Evolutionary conservation across 2,113 vertebrate species (phyloP), one percentile per base, ranked within the genome.

Genomic region (Aythya baeri): DNA sequence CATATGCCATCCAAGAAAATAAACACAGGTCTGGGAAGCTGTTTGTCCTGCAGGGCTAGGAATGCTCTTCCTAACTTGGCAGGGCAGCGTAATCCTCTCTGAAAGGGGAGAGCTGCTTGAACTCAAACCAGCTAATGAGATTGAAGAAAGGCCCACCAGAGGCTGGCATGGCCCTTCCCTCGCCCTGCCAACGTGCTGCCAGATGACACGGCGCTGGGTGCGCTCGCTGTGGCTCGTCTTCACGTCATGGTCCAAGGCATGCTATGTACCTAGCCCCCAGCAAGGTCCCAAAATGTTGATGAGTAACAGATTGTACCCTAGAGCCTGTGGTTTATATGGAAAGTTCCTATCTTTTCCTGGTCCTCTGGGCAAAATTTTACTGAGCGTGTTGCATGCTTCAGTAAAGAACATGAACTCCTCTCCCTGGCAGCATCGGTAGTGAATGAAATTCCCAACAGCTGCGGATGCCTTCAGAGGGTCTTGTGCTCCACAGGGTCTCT

Each of bases 1-100:
- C 94, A 91, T 96, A 96, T 96, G 94, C 96, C 96, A 96, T 96
- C 96, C 96, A 93, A 96, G 96, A 96, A 96, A 97, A 97, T 95
- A 97, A 97, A 96, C 96, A 96, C 88, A 91, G 96, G 94, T 95
- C 94, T 96, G 92, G 91, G 94, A 96, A 96, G 88, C 92, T 97
- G 93, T 96, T 96, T 96, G 96, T 97, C 96, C 96, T 96, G 94
- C 93, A 95, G 94, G 83, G 94, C 91, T 96, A 94, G 94, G 93
- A 96, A 97, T 97, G 92, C 94, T 96, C 94, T 96, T 94, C 96
- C 96, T 96, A 95, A 88, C 92, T 95, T 97, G 96, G 96, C 94
- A 97, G 83, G 92, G 94, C 92, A 91, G 66, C 62, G 2, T 97
- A 95, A 95, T 96, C 96, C 94, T 85, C 66, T 95, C 83, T 96